Percentiles rank a stretch among this genome's conserved stretches.
Conservation (phyloP, 2,797 vertebrate genomes). For the Karalla daura region DNA sequence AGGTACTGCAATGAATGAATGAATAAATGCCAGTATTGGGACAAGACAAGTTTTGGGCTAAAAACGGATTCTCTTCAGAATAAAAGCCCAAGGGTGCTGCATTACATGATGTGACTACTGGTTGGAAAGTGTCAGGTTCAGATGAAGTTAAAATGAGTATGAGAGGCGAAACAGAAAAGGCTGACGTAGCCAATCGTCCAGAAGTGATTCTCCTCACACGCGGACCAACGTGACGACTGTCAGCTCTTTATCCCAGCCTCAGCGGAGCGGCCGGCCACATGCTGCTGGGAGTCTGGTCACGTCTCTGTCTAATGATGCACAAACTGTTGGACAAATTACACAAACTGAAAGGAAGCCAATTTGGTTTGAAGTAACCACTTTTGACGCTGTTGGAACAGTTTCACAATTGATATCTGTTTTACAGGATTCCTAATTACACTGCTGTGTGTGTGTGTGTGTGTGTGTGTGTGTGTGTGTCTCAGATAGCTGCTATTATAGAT, state of each 20-base stretch:
- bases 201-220: slow-evolving; percentile 34
- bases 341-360: slow-evolving; percentile 14
- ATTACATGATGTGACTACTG: too few species aligned
- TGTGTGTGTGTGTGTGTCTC: background rate
- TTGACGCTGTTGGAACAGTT: background rate
- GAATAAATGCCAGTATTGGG: too few species aligned
- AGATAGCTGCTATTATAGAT: slow-evolving; percentile 4
- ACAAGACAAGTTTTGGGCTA: too few species aligned
- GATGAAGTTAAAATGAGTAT: too few species aligned
- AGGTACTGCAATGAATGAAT: too few species aligned
- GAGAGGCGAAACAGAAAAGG: slow-evolving; percentile 1
- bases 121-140: too few species aligned
- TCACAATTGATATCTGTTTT: slow-evolving; percentile 2
- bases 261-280: background rate
- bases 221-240: slow-evolving; percentile 11
- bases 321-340: slow-evolving; percentile 33
- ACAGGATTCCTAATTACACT: background rate
- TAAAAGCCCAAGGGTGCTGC: too few species aligned
- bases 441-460: background rate
- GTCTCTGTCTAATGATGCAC: slow-evolving; percentile 36
- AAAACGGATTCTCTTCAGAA: too few species aligned
- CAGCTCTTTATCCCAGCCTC: slow-evolving; percentile 37
- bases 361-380: background rate
- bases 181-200: slow-evolving; percentile 22
- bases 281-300: slow-evolving; percentile 44